Base-by-base conservation (phyloP, 2,797 vertebrate genomes). In the Moxostoma hubbsi region DNA sequence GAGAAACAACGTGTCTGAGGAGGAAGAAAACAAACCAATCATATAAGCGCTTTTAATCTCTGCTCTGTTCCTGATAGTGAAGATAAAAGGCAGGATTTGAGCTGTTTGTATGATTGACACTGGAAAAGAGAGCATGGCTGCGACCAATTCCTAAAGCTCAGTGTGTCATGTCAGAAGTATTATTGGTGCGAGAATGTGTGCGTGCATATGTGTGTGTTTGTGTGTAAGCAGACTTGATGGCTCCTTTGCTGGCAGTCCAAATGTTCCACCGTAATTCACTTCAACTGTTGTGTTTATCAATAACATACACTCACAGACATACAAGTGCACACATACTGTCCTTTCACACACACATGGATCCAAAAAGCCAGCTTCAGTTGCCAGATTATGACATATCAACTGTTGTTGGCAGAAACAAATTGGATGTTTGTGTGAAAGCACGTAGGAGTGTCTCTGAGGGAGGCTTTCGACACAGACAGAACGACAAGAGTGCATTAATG, bases 401-500 rank as follows among this genome's bases (percentile, higher is more conserved):
- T 62, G 55, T 54, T 13, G 0, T 69, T 82, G 71, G 18, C 65
- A 79, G 76, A 82, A 53, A 46, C 50, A 0, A 51, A 79, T 68
- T 73, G 79, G 72, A 83, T 77, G 58, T 78, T 69, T 85, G 77
- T 81, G 82, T 81, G 65, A 82, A 88, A 83, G 86, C 81, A 82
- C 82, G 78, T 66, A 65, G 63, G 79, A 73, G 77, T 89, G 88
- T 85, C 84, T 93, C 92, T 90, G 90, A 76, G 67, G 80, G 73
- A 79, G 57, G 58, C 75, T 69, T 75, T 78, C 57, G 68, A 69
- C 77, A 82, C 69, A 80, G 53, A 57, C 61, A 77, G 55, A 84
- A 85, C 73, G 84, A 80, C 87, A 89, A 36, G 89, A 89, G 83
- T 88, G 85, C 90, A 87, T 92, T 90, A 89, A 90, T 79, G 91